Conservation (phyloP, 2,113 vertebrate genomes). For the Acinonyx jubatus region DNA sequence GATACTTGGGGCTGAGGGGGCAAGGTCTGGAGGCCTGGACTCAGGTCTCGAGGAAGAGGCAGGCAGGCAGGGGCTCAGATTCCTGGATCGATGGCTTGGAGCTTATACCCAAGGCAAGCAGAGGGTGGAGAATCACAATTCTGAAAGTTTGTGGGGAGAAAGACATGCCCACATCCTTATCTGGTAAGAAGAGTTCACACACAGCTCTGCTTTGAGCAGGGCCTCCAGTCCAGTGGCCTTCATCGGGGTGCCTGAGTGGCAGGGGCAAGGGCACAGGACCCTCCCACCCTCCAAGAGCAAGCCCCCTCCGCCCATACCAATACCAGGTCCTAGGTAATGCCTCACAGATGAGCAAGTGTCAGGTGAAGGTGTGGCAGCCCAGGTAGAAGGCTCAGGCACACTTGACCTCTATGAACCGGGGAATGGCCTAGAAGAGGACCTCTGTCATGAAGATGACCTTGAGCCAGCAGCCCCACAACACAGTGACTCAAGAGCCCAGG, state of each 20-base stretch:
- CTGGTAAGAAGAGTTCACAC: not conserved
- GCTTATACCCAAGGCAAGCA: not conserved
- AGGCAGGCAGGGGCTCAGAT: not conserved
- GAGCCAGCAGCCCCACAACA: not conserved
- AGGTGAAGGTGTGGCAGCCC: not conserved
- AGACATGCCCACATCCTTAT: not conserved
- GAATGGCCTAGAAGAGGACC: not conserved
- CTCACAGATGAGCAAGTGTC: not conserved
- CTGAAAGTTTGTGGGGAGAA: not conserved
- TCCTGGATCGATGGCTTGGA: not conserved
- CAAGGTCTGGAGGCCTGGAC: not conserved
- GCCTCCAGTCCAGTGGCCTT: not conserved
- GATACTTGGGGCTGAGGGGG: not conserved
- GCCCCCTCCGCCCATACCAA: not conserved
- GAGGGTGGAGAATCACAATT: not conserved
- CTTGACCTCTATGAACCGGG: rapidly evolving
- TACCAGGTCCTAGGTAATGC: not conserved
- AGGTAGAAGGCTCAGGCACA: not conserved
- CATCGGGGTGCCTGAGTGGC: not conserved
- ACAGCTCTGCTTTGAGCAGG: not conserved
- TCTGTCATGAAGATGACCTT: not conserved
- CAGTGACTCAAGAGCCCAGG: rapidly evolving
- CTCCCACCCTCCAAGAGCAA: too few species aligned
- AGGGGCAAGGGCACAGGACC: not conserved
- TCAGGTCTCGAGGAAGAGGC: not conserved